Conservation (phyloP, 2,888 invertebrate genomes). For the Leptothorax acervorum region DNA sequence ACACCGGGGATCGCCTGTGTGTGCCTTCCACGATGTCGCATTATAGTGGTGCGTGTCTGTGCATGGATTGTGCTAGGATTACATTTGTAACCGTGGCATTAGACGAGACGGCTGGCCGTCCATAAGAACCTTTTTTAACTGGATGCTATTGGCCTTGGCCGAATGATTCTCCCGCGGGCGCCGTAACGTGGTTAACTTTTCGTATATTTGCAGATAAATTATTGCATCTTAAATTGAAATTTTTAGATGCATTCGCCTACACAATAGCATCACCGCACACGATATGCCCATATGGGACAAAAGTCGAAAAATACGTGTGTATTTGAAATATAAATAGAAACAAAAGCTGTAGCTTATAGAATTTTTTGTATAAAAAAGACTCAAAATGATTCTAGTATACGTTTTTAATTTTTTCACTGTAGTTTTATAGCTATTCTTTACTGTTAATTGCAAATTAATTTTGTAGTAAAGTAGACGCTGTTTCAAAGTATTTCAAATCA, state of each 20-base stretch:
- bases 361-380: not conserved
- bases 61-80: slow-evolving; percentile 22
- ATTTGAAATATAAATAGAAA: not conserved
- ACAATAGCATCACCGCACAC: not conserved
- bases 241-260: slow-evolving; percentile 45
- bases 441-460: not conserved
- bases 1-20: not conserved
- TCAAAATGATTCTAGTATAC: not conserved
- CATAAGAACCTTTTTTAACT: slow-evolving; percentile 7
- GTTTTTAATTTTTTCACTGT: not conserved
- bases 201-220: slow-evolving; percentile 13
- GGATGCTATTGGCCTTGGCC: slow-evolving; percentile 6
- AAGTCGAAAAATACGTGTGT: not conserved
- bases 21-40: not conserved
- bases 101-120: slow-evolving; percentile 10
- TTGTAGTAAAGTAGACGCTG: not conserved
- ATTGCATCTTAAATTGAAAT: slow-evolving; percentile 24
- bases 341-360: not conserved
- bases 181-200: slow-evolving; percentile 5
- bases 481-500: not conserved
- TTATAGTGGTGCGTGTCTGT: not conserved
- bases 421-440: not conserved
- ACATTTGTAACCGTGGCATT: slow-evolving; percentile 3
- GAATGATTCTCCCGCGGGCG: slow-evolving; percentile 1
- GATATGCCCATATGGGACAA: not conserved